Evolutionary conservation across 1,140 invertebrate genomes (phyloP).

Genomic region (Caligus rogercresseyi): DNA sequence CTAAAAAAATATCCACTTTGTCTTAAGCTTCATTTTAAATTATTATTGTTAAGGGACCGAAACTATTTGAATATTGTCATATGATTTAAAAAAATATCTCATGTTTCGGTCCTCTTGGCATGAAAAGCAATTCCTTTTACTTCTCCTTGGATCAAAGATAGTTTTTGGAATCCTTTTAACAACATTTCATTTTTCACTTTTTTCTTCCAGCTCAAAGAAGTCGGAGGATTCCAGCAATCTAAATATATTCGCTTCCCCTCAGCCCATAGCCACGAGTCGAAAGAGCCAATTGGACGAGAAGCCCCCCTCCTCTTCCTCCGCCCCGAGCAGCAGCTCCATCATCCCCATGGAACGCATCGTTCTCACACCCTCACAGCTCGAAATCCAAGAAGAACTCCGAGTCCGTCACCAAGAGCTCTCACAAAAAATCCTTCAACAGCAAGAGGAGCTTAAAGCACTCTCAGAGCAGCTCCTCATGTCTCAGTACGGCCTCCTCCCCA

Average conservation of each 20-base stretch:
- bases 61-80: too few species aligned
- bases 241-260: background rate
- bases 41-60: too few species aligned
- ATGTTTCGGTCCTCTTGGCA: background rate
- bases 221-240: background rate
- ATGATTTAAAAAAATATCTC: too few species aligned
- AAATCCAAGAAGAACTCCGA: slow-evolving; percentile 53
- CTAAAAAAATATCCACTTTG: too few species aligned
- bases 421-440: slow-evolving; percentile 59
- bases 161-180: background rate
- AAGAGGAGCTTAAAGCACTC: slow-evolving; percentile 58
- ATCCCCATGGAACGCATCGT: slow-evolving; percentile 31
- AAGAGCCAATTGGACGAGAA: background rate
- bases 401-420: slow-evolving; percentile 64
- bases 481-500: slow-evolving; percentile 38
- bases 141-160: background rate
- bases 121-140: background rate
- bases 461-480: slow-evolving; percentile 63
- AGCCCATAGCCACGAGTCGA: background rate
- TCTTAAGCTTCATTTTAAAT: background rate
- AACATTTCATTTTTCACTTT: background rate
- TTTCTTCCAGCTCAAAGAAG: background rate
- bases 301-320: too few species aligned
- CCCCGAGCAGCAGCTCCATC: too few species aligned
- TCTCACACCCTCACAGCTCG: slow-evolving; percentile 39